Evolutionary conservation across 2,113 vertebrate species (phyloP).

Genomic region (Bombycilla garrulus): DNA sequence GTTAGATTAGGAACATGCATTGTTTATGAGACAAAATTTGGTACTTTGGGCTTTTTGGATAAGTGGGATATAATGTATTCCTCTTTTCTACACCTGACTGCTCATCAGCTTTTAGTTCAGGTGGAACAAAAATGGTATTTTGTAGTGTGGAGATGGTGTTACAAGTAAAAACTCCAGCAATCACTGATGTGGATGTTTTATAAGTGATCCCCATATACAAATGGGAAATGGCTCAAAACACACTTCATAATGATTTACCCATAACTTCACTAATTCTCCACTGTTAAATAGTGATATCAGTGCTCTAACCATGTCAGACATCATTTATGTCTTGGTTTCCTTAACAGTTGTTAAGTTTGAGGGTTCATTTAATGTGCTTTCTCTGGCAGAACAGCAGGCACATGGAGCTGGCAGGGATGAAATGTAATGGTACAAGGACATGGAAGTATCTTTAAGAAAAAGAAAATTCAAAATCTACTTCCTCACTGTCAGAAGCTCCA

Average conservation of each 20-base stretch:
- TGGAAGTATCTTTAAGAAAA: not conserved
- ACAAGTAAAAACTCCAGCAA: not conserved
- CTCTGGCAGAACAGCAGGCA: not conserved
- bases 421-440: not conserved
- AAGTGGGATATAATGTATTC: not conserved
- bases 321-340: not conserved
- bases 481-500: slow-evolving; percentile 52
- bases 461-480: slow-evolving; percentile 27
- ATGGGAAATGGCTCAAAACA: not conserved
- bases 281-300: not conserved
- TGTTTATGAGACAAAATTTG: not conserved
- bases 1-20: not conserved
- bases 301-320: not conserved
- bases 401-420: not conserved
- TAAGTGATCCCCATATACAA: not conserved
- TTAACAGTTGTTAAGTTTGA: not conserved
- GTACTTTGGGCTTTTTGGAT: not conserved
- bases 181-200: not conserved
- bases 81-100: not conserved
- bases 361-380: not conserved
- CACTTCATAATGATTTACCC: not conserved
- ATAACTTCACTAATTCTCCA: not conserved
- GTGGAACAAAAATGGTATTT: not conserved
- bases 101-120: not conserved
- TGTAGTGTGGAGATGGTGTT: not conserved